These are phyloP conservation scores for Rhingia campestris DNA, from an alignment of 2,888 invertebrate species.

Conservation along the genomic window DNA sequence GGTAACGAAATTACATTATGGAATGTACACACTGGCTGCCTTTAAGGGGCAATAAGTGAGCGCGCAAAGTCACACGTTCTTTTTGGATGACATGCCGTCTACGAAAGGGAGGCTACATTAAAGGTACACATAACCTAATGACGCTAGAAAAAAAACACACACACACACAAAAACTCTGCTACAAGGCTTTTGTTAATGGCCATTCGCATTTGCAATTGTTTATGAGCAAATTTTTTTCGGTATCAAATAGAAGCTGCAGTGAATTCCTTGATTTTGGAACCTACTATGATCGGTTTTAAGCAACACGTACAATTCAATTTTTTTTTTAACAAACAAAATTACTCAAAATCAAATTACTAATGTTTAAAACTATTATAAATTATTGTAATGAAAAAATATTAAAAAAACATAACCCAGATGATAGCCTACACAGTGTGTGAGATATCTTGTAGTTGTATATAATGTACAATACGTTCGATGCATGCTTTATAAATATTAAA, in stretches of 20 bases:
- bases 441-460: conserved; percentile 19
- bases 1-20: conserved; percentile 44
- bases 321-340: conserved; percentile 11
- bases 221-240: conserved; percentile 7
- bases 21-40: conserved; percentile 50
- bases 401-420: conserved; percentile 36
- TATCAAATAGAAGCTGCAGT: conserved; percentile 23
- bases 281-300: conserved; percentile 13
- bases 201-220: conserved; percentile 30
- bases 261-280: conserved; percentile 27
- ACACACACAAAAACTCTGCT: conserved; percentile 1
- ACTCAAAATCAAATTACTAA: conserved; percentile 20
- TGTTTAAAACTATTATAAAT: conserved; percentile 42
- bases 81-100: conserved; percentile 33
- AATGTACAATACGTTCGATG: conserved; percentile 21
- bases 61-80: conserved; percentile 32
- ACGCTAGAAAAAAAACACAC: conserved; percentile 5
- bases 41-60: conserved; percentile 28
- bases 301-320: conserved; percentile 24
- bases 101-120: conserved; percentile 39
- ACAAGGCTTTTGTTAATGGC: conserved; percentile 27
- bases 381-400: conserved; percentile 22
- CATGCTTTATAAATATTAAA: conserved; percentile 18
- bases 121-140: conserved; percentile 39
- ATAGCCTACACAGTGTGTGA: conserved; percentile 18